Base-by-base conservation (phyloP, 2,797 vertebrate species). In the Sciurus carolinensis region DNA sequence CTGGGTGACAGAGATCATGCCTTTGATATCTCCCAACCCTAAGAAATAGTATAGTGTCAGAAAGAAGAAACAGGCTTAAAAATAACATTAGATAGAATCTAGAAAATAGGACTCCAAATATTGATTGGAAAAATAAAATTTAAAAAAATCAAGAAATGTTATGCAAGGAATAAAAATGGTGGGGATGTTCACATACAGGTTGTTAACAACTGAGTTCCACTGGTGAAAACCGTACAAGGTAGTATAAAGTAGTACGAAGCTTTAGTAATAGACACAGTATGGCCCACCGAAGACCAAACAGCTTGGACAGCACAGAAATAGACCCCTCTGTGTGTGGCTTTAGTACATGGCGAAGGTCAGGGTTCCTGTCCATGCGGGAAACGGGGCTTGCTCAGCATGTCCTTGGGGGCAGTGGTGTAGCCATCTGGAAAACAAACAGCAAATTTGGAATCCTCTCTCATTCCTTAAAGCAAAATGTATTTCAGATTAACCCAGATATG, bases 381-480 rank as follows among this genome's bases (percentile, higher is more conserved):
- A 36, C 9, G 33, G 5, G 26, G 50, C 42, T 42, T 84, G 52
- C 36, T 76, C 52, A 50, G 39, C 42, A 30, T 28, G 24, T 26
- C 59, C 85, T 47, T 75, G 66, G 71, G 36, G n/a, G 36, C 13
- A 72, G 22, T 57, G 28, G 24, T 15, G 3, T 14, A 52, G 5
- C 75, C 7, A 66, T 71, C 36, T 57, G 28, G 76, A 84, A 83
- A 93, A 87, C 9, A 87, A 91, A 90, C 5, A 83, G 17, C 39
- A 66, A 24, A n/a, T 81, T 50, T 62, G 26, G 28, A 91, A 50
- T 11, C 20, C 10, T 44, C 10, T 87, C 59, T 87, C 4, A 10
- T 42, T 79, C 7, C 57, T 95, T 91, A 71, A 66, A 82, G 5
- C 15, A 84, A 93, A n/a, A 67, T 36, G 47, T 12, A 93, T 81